These are phyloP conservation scores for Laticauda laticaudata DNA, from an alignment of 2,113 vertebrate genomes.

Conservation along the genomic window DNA sequence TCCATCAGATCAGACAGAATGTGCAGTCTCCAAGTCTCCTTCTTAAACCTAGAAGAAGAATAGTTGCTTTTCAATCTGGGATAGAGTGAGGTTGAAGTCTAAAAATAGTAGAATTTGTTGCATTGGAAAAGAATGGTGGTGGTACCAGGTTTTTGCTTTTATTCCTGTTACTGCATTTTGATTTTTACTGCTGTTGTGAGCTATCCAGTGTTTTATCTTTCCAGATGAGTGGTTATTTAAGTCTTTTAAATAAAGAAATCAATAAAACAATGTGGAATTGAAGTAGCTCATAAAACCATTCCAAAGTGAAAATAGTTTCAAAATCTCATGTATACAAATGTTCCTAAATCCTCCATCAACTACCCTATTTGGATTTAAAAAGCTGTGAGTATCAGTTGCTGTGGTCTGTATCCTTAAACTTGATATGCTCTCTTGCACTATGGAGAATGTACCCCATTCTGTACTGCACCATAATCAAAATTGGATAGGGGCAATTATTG, in stretches of 20 bases:
- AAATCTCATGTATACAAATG: not conserved
- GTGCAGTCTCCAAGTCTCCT: not conserved
- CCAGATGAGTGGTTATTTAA: not conserved
- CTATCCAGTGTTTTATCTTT: not conserved
- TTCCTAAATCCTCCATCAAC: not conserved
- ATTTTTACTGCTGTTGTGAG: not conserved
- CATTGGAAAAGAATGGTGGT: not conserved
- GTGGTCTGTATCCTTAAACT: not conserved
- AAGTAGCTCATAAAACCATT: not conserved
- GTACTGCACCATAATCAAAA: not conserved
- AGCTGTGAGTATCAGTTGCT: not conserved
- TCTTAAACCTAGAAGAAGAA: not conserved
- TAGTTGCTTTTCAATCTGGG: not conserved
- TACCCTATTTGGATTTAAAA: not conserved
- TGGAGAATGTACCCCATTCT: not conserved
- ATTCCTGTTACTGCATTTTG: not conserved
- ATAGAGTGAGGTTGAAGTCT: not conserved
- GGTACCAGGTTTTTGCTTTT: not conserved
- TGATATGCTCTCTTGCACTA: not conserved
- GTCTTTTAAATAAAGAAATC: not conserved
- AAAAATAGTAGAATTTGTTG: not conserved
- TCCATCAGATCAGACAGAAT: not conserved
- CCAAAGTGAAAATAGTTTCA: not conserved
- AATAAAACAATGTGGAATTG: not conserved
- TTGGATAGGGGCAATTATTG: not conserved